A percentile compares a stretch with the other conserved stretches of the same genome.
These are phyloP conservation scores for Rousettus leschenaultii DNA, from an alignment of 2,113 vertebrate genomes.

Conservation along the genomic window DNA sequence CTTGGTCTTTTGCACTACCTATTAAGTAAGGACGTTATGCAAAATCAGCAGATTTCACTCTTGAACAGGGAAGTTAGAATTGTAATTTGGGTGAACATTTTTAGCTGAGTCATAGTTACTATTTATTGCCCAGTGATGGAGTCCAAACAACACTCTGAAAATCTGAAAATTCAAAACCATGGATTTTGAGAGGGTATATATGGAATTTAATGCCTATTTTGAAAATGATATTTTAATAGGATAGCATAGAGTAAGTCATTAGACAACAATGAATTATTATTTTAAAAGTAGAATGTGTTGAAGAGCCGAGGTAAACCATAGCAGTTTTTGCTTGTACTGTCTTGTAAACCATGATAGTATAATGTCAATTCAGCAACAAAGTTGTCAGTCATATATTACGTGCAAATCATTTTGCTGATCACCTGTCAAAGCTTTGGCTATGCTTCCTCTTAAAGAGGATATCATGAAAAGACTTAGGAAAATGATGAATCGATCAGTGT, in stretches of 20 bases:
- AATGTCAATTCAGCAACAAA: not conserved
- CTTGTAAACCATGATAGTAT: not conserved
- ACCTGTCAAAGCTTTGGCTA: not conserved
- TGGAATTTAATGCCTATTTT: not conserved
- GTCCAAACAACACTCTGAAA: not conserved
- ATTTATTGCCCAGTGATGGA: not conserved
- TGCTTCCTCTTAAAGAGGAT: not conserved
- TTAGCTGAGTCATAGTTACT: not conserved
- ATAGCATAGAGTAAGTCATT: not conserved
- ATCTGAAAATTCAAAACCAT: constrained; percentile 5
- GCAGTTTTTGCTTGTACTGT: constrained; percentile 9
- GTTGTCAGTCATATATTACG: not conserved
- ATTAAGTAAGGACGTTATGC: not conserved
- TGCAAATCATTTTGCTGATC: constrained; percentile 3
- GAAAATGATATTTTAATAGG: constrained; percentile 20
- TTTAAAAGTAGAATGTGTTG: not conserved
- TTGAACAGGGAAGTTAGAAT: not conserved
- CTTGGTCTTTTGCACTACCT: not conserved
- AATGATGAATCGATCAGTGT: not conserved
- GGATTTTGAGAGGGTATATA: not conserved
- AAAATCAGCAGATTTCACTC: not conserved
- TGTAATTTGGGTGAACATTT: not conserved
- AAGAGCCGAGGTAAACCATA: not conserved
- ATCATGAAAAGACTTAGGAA: not conserved
- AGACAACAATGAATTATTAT: not conserved